phyloP scores from a whole-genome alignment of 2,888 invertebrate species.

The Chorisops tibialis region DNA sequence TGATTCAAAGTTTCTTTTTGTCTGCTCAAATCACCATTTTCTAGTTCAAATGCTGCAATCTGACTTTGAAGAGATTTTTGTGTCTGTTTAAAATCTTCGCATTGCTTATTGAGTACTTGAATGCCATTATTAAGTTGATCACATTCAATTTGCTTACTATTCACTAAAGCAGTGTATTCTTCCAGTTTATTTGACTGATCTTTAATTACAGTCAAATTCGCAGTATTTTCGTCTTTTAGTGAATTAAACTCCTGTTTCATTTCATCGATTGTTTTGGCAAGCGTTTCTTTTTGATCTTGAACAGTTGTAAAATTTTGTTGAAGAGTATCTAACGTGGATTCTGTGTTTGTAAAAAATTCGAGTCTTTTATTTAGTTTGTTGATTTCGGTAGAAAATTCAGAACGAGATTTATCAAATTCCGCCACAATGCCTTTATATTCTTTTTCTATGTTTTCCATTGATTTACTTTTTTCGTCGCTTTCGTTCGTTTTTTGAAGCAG shows the following conservation, averaged over 20 bases:
- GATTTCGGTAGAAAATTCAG: slow-evolving; percentile 37
- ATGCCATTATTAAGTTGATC: slow-evolving; percentile 48
- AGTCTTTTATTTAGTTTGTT: slow-evolving; percentile 42
- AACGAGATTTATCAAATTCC: not conserved
- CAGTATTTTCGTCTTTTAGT: slow-evolving; percentile 48
- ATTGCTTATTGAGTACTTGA: slow-evolving; percentile 37
- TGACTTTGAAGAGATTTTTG: slow-evolving; percentile 43
- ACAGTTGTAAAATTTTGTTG: slow-evolving; percentile 49
- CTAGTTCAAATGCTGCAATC: slow-evolving; percentile 55
- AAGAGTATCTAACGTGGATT: not conserved
- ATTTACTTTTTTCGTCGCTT: not conserved
- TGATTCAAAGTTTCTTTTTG: slow-evolving; percentile 57
- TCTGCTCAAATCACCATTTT: slow-evolving; percentile 58
- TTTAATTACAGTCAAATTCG: slow-evolving; percentile 52
- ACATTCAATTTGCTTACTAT: slow-evolving; percentile 26
- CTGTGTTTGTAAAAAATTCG: slow-evolving; percentile 43
- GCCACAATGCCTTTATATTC: not conserved
- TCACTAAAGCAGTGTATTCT: slow-evolving; percentile 36
- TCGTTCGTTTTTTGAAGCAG: not conserved
- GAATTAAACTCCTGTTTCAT: slow-evolving; percentile 48
- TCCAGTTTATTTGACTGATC: slow-evolving; percentile 45
- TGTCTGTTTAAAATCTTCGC: slow-evolving; percentile 50
- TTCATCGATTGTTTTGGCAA: slow-evolving; percentile 38
- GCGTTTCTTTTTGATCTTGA: slow-evolving; percentile 53
- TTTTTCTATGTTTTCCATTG: not conserved